Conservation (phyloP, 2,797 vertebrate species). For the Sebastes oblongus region DNA sequence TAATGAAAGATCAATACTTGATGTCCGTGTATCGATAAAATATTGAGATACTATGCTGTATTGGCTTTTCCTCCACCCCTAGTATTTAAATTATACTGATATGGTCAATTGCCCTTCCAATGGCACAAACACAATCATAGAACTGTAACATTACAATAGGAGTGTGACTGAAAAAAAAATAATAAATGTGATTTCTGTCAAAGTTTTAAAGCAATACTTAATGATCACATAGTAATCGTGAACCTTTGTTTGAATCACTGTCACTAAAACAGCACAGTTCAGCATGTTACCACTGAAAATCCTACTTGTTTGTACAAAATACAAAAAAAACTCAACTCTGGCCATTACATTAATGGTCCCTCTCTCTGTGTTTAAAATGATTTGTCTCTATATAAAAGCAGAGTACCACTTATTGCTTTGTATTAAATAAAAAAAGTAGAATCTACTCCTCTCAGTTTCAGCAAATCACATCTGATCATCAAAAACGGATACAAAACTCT, state of each 20-base stretch:
- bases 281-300: neutral
- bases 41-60: no score
- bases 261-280: conserved; percentile 5
- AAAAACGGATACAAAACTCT: neutral
- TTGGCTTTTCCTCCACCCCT: neutral
- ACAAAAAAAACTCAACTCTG: neutral
- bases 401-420: neutral
- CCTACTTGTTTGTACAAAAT: neutral
- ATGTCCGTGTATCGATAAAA: no score
- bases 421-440: neutral
- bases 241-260: neutral
- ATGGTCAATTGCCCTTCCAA: no score
- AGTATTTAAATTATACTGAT: neutral
- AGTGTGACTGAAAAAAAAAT: conserved; percentile 3
- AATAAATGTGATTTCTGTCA: neutral
- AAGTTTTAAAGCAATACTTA: neutral
- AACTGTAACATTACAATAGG: conserved; percentile 5
- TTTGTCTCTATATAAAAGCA: neutral
- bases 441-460: neutral
- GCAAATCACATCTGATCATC: neutral
- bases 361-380: neutral
- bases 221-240: conserved; percentile 13
- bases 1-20: neutral
- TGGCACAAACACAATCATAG: neutral
- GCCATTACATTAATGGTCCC: conserved; percentile 15